Base-by-base conservation (phyloP, 2,113 vertebrate genomes). In the Leucosticte australis region DNA sequence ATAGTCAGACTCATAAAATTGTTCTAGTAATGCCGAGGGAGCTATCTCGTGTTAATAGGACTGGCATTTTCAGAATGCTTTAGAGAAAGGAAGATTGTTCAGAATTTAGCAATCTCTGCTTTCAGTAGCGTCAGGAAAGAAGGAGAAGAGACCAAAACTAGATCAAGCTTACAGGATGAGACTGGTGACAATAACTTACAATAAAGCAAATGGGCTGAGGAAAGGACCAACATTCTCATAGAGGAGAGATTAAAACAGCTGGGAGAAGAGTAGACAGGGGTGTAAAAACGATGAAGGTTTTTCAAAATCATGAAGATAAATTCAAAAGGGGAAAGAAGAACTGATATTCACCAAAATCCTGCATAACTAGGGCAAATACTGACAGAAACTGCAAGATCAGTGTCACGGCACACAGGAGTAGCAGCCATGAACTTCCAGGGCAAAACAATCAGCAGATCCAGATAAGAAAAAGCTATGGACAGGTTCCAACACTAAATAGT, bases 251-350 rank as follows among this genome's bases (percentile, higher is more conserved):
- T 41, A 44, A 65, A 28, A 60, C 33, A 67, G n/a, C 8, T 62
- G 13, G 3, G 4, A 68, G 15, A 39, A 6, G 6, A 83, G 12
- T 12, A 87, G 6, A 17, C 28, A 7, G 1, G 37, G 2, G 1
- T 37, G 2, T 59, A 39, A 78, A 91, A 81, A 53, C 2, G 0
- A 57, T 0, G 2, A 21, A 59, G 20, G 2, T 46, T 87, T 89
- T 70, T 67, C 55, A 57, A 68, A 78, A 70, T 49, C 6, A 10
- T 5, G 3, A 37, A 49, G 18, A 18, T 11, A 27, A 75, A 49
- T 69, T 81, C 16, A 2, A 44, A 69, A 71, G 26, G 21, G 5
- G 30, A 86, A 89, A 15, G 33, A 94, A 77, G 15, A 95, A 69
- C 49, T 35, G 37, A 52, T 33, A 59, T 42, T 67, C 67, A 80